A percentile compares a stretch with the other conserved stretches of the same genome.
Evolutionary conservation across 2,113 vertebrate genomes (phyloP).

Genomic region (Opisthocomus hoazin): DNA sequence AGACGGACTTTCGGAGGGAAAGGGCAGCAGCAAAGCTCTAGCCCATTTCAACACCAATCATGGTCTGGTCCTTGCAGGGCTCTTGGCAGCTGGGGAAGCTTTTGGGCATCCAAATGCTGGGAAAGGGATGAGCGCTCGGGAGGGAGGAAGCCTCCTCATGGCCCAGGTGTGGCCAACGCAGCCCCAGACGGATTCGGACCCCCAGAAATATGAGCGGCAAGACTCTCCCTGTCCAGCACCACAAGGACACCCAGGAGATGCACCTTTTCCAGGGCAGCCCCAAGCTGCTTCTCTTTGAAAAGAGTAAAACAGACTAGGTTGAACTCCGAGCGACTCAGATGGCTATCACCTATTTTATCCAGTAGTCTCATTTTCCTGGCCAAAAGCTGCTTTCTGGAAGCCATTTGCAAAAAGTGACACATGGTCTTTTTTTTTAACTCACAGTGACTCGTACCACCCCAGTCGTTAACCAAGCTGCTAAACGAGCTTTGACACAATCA

Average conservation of each 20-base stretch:
- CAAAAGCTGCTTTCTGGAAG: not conserved
- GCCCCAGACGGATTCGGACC: not conserved
- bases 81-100: not conserved
- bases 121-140: not conserved
- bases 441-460: not conserved
- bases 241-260: not conserved
- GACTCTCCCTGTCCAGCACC: not conserved
- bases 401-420: not conserved
- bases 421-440: not conserved
- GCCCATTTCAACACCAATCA: accelerated
- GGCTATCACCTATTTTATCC: not conserved
- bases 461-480: not conserved
- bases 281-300: not conserved
- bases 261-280: not conserved
- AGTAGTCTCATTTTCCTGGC: not conserved
- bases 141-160: not conserved
- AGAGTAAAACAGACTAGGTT: not conserved
- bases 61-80: not conserved
- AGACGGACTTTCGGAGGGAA: not conserved
- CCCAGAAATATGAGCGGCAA: not conserved
- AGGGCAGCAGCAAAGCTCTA: not conserved
- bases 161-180: not conserved
- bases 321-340: accelerated
- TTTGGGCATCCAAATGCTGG: not conserved
- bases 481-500: not conserved